Percentiles rank a stretch among this genome's conserved stretches.
These are phyloP conservation scores for Phthorimaea operculella DNA, from an alignment of 1,140 invertebrate species.

Conservation along the genomic window DNA sequence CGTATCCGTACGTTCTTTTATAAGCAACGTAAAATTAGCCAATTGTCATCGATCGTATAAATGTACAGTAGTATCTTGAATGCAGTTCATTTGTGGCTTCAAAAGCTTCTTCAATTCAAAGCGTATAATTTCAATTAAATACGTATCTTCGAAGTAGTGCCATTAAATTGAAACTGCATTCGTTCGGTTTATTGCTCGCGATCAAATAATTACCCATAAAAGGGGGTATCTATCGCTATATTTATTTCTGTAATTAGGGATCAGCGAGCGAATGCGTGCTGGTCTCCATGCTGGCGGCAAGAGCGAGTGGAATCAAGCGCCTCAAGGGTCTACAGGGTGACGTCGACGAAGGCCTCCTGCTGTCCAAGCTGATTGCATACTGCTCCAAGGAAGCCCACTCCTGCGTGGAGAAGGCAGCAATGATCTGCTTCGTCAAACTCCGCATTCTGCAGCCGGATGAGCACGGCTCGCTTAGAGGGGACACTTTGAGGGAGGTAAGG, in stretches of 20 bases:
- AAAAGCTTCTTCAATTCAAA: no score
- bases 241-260: conserved; percentile 71
- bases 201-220: no score
- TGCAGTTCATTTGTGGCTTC: no score
- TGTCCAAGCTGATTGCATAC: conserved; percentile 97
- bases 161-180: no score
- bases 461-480: conserved; percentile 89
- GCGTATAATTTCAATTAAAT: no score
- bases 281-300: conserved; percentile 93
- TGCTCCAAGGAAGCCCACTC: conserved; percentile 96
- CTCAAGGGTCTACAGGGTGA: conserved; percentile 91
- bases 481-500: conserved; percentile 81
- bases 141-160: no score
- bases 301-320: conserved; percentile 91
- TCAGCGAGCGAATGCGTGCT: conserved; percentile 98
- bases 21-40: no score
- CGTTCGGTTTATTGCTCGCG: no score
- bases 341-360: conserved; percentile 92
- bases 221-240: background rate
- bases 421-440: conserved; percentile 98
- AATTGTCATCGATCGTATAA: no score
- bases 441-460: conserved; percentile 97
- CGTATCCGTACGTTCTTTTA: no score
- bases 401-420: conserved; percentile 99
- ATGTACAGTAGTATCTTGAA: no score